Evolutionary conservation across 2,888 invertebrate species (phyloP), one percentile per base, ranked within the genome.

Genomic region (Ectropis crepuscularia): DNA sequence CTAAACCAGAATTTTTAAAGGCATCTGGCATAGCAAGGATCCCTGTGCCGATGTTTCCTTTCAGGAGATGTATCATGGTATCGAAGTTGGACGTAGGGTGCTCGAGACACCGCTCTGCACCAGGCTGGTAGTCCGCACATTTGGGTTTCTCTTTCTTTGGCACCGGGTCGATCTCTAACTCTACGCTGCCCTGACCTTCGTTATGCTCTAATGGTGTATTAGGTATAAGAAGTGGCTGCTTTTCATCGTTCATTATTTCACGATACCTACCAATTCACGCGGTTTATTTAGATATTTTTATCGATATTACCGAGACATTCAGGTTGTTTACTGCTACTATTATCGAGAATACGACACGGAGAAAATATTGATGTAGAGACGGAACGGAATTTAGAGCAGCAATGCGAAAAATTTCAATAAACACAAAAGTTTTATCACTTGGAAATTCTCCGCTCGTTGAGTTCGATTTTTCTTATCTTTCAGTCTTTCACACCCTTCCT

Each of bases 21-120:
- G 98, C 98, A 89, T 98, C 96, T 5, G 99, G 99, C 97, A 99
- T 98, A 6, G 99, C 99, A 72, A 99, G 92, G 74, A 99, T 98
- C 5, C 99, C 99, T 0, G 99, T 99, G 6, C 99, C 99, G 69
- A 95, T 94, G 75, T 96, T 96, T 37, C 95, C 96, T 85, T 96
- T 96, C 43, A 96, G 86, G 68, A 96, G 88, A 81, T 96, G 96
- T 72, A 96, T 95, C 84, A 96, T 93, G 2, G 96, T 96, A 79
- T 96, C 96, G 74, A 95, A 93, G 88, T 96, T 97, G 70, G 96
- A 96, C 5, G 97, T 96, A 0, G 97, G 96, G 86, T 96, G 95
- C 77, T 96, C 96, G 74, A 96, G 85, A 61, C 94, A 93, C 74
- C 96, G 93, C 81, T 96, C 95, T 12, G 94, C 88, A 9, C 95